Percentiles rank a stretch among this genome's conserved stretches.
These are phyloP conservation scores for Scleropages formosus DNA, from an alignment of 2,797 vertebrate genomes.

Conservation along the genomic window DNA sequence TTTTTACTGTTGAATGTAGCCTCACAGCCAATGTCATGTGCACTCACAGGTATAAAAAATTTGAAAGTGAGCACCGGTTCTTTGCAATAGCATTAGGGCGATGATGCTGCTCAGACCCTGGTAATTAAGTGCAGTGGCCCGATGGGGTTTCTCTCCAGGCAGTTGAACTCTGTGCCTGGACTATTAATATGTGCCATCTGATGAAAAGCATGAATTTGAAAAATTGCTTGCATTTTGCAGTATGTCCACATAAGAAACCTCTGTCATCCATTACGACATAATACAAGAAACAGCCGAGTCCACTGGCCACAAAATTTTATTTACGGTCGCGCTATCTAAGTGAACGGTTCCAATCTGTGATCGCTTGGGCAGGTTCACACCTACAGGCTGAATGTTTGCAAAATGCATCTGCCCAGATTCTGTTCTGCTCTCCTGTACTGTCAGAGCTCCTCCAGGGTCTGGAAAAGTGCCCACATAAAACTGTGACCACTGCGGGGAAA, in stretches of 20 bases:
- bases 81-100: constrained; percentile 6
- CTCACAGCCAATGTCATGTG: too few species aligned
- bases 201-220: neutral
- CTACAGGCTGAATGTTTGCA: neutral
- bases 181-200: neutral
- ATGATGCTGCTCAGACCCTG: constrained; percentile 6
- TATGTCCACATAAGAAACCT: constrained; percentile 3
- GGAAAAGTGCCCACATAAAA: neutral
- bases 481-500: too few species aligned
- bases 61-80: constrained; percentile 4
- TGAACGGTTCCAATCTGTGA: constrained; percentile 2
- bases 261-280: constrained; percentile 9
- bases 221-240: constrained; percentile 24
- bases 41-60: constrained; percentile 5
- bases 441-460: neutral
- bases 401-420: neutral
- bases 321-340: neutral
- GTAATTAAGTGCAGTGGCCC: neutral
- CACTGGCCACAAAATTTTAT: constrained; percentile 9
- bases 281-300: constrained; percentile 2
- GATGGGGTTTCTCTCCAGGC: neutral
- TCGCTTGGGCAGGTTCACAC: neutral
- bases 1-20: too few species aligned
- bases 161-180: neutral
- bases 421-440: neutral